These are phyloP conservation scores for Antidorcas marsupialis DNA, from an alignment of 2,113 vertebrate genomes.

Conservation along the genomic window DNA sequence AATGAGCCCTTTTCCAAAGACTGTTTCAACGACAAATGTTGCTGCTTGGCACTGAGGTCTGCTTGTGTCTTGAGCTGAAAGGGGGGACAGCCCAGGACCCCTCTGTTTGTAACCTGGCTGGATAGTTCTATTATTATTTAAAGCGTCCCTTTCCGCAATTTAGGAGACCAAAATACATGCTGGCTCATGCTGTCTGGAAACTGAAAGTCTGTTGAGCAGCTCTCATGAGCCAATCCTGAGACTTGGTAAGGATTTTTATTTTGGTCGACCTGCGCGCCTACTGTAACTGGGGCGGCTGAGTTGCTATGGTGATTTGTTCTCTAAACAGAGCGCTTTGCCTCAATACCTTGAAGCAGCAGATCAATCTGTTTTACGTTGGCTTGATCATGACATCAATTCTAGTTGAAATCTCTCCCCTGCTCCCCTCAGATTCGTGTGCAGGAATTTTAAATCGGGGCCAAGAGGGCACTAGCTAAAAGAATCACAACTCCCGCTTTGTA, in stretches of 20 bases:
- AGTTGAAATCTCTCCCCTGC: not conserved
- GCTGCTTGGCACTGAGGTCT: not conserved
- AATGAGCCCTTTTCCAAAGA: not conserved
- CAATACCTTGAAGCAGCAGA: slow-evolving; percentile 45
- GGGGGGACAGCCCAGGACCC: not conserved
- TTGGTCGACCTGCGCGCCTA: slow-evolving; percentile 33
- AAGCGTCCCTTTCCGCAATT: slow-evolving; percentile 12
- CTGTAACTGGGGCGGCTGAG: slow-evolving; percentile 64
- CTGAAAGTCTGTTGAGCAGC: not conserved
- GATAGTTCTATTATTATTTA: slow-evolving; percentile 11
- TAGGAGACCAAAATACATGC: not conserved
- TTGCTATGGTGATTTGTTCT: slow-evolving; percentile 70
- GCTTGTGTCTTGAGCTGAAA: not conserved
- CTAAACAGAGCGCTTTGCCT: slow-evolving; percentile 66
- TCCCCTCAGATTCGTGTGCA: slow-evolving; percentile 9
- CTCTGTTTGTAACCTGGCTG: not conserved
- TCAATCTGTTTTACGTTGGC: slow-evolving; percentile 26
- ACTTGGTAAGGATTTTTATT: slow-evolving; percentile 56
- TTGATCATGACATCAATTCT: slow-evolving; percentile 16
- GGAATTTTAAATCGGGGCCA: slow-evolving; percentile 7
- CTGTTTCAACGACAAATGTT: not conserved
- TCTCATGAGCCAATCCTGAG: not conserved
- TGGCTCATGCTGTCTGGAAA: slow-evolving; percentile 37
- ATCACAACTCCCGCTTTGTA: not conserved
- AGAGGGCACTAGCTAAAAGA: not conserved